Percentiles rank a stretch among this genome's conserved stretches.
phyloP scores from a whole-genome alignment of 1,140 invertebrate genomes.

The Stegodyphus dumicola region DNA sequence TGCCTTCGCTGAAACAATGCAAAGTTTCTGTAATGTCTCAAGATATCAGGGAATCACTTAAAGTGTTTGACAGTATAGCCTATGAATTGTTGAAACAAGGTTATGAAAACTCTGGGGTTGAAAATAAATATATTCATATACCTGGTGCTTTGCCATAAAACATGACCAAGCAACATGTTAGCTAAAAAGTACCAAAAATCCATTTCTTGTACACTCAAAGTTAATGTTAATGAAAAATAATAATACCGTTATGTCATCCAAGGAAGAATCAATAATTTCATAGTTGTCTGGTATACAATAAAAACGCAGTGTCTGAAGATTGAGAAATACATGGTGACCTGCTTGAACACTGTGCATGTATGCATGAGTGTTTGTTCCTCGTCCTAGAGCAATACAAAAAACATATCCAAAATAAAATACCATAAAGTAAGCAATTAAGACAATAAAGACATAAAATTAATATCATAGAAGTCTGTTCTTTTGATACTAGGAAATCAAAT shows the following conservation, averaged over 20 bases:
- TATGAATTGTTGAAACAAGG: too few species aligned
- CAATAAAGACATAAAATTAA: neutral
- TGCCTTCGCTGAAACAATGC: too few species aligned
- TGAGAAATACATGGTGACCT: slow-evolving; percentile 97
- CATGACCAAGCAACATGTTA: too few species aligned
- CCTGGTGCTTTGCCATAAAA: too few species aligned
- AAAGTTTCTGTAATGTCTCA: too few species aligned
- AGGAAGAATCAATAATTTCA: slow-evolving; percentile 98
- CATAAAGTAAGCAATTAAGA: neutral
- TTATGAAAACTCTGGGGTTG: too few species aligned
- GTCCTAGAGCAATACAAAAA: slow-evolving; percentile 74
- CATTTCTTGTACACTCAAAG: too few species aligned
- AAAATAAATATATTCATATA: too few species aligned
- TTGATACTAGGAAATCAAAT: neutral
- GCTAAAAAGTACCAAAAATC: too few species aligned
- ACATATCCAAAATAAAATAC: slow-evolving; percentile 11
- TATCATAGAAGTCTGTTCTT: neutral
- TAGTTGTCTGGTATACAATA: slow-evolving; percentile 99
- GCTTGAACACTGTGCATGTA: slow-evolving; percentile 98
- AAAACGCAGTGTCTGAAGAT: slow-evolving; percentile 96
- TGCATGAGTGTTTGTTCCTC: slow-evolving; percentile 97
- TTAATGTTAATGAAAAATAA: too few species aligned
- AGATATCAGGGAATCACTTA: too few species aligned
- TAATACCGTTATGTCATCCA: slow-evolving; percentile 93
- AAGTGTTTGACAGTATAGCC: too few species aligned